phyloP scores from a whole-genome alignment of 2,888 invertebrate species.

The Ditula angustiorana region DNA sequence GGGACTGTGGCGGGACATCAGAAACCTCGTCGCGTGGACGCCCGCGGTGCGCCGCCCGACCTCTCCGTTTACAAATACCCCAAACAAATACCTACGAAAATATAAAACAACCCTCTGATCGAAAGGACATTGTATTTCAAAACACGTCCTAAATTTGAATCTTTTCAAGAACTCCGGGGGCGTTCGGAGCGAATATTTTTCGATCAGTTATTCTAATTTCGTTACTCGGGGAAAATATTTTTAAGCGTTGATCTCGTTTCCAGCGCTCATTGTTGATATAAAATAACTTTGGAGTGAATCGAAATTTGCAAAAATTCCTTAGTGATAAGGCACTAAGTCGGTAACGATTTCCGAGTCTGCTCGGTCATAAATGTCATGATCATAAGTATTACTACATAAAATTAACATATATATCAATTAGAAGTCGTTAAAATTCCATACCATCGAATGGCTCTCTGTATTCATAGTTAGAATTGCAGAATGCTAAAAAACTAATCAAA shows the following conservation, averaged over 20 bases:
- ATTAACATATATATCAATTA: neutral
- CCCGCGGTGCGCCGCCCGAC: conserved; percentile 26
- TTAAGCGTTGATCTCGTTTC: conserved; percentile 23
- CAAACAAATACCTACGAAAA: conserved; percentile 33
- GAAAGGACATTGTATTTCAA: conserved; percentile 38
- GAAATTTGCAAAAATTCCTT: neutral
- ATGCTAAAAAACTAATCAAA: conserved; percentile 79
- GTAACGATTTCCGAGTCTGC: no score
- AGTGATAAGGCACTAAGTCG: neutral
- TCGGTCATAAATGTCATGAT: no score
- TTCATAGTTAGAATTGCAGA: conserved; percentile 70
- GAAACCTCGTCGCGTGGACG: conserved; percentile 17
- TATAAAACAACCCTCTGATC: conserved; percentile 36
- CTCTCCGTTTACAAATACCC: conserved; percentile 32
- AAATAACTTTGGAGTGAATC: neutral
- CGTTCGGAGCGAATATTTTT: conserved; percentile 32
- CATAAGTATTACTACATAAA: no score
- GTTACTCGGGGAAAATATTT: conserved; percentile 21
- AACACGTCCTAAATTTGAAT: conserved; percentile 39
- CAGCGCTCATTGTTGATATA: conserved; percentile 11
- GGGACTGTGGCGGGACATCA: no score
- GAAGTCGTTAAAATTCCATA: conserved; percentile 2
- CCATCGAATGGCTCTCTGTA: conserved; percentile 32
- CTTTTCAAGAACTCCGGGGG: conserved; percentile 34
- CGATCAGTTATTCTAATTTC: conserved; percentile 35